Evolutionary conservation across 1,140 invertebrate genomes (phyloP), one percentile per base, ranked within the genome.

Genomic region (Daktulosphaira vitifoliae): DNA sequence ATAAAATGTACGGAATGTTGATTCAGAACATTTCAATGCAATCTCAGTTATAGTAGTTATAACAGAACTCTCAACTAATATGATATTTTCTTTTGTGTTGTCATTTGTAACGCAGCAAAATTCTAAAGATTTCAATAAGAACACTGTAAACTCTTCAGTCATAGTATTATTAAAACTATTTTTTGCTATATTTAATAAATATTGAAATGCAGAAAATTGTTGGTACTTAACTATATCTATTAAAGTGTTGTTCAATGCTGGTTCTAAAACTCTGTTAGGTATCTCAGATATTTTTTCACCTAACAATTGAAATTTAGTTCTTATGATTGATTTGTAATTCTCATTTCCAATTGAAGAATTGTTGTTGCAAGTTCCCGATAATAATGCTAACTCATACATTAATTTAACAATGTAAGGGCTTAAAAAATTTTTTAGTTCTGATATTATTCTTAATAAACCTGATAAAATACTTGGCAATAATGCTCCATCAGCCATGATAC

Each of bases 21-120:
- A 82, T 74, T 96, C 93, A 11, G 90, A 93, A 23, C 96, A 74
- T 75, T 93, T 94, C 91, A 18, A 89, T 91, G 80, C 77, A 6
- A 74, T 67, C 33, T 78, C 73, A 20, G 50, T 59, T 33, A 66
- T 62, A 37, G 66, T 23, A 62, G 56, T 46, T 62, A 62, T 48
- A 15, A 62, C 56, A 20, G 52, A 59, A 29, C 7, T 50, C 42
- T 66, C 64, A 0, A 67, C 51, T 16, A 44, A 26, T 15, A 4
- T 37, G 2, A 37, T 65, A 39, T 68, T 72, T 5, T 77, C 70
- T 0, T 72, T 72, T 6, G 59, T 18, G 2, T 51, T 67, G 71
- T 71, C 22, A 52, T 67, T 22, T 74, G 68, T 53, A 76, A 73
- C 39, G 76, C 73, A 49, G 16, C 90, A 76, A 66, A 91, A 84